A percentile compares a stretch with the other conserved stretches of the same genome.
These are phyloP conservation scores for Andrena cerasifolii DNA, from an alignment of 1,140 invertebrate species.

Conservation along the genomic window DNA sequence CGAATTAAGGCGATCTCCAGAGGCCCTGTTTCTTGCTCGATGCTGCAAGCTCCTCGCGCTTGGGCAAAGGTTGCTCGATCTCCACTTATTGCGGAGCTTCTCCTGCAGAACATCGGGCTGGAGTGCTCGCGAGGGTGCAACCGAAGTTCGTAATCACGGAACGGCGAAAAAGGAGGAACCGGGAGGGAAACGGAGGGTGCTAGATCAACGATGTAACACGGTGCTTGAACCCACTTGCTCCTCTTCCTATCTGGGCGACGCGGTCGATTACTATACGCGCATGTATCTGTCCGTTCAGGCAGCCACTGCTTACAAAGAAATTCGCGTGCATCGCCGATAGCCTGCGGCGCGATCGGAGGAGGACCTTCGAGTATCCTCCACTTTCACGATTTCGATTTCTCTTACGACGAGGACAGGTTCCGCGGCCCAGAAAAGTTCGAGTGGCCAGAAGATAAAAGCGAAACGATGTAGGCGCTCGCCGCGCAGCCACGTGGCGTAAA, in stretches of 20 bases:
- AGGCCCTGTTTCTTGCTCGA: slow-evolving; percentile 11
- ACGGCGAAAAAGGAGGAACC: slow-evolving; percentile 20
- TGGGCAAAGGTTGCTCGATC: slow-evolving; percentile 52
- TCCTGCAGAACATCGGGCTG: slow-evolving; percentile 12
- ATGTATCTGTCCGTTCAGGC: too few species aligned
- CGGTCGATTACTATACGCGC: too few species aligned
- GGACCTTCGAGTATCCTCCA: not conserved
- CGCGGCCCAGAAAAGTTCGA: not conserved
- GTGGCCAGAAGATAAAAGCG: slow-evolving; percentile 13
- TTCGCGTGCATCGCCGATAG: not conserved
- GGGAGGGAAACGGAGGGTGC: not conserved
- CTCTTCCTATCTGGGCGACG: too few species aligned
- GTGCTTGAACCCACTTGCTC: slow-evolving; percentile 4
- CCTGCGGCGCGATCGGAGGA: not conserved
- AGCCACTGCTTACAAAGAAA: too few species aligned
- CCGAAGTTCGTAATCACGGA: slow-evolving; percentile 55
- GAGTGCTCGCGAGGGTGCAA: slow-evolving; percentile 46
- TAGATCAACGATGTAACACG: slow-evolving; percentile 22
- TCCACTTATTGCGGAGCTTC: slow-evolving; percentile 52
- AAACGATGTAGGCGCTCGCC: slow-evolving; percentile 28
- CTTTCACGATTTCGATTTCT: too few species aligned
- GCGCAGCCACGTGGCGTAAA: slow-evolving; percentile 10
- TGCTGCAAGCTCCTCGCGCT: slow-evolving; percentile 22
- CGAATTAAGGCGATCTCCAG: slow-evolving; percentile 52
- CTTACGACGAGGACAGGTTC: too few species aligned